Evolutionary conservation across 2,888 invertebrate species (phyloP), one percentile per base, ranked within the genome.

Genomic region (Agrotis segetum): DNA sequence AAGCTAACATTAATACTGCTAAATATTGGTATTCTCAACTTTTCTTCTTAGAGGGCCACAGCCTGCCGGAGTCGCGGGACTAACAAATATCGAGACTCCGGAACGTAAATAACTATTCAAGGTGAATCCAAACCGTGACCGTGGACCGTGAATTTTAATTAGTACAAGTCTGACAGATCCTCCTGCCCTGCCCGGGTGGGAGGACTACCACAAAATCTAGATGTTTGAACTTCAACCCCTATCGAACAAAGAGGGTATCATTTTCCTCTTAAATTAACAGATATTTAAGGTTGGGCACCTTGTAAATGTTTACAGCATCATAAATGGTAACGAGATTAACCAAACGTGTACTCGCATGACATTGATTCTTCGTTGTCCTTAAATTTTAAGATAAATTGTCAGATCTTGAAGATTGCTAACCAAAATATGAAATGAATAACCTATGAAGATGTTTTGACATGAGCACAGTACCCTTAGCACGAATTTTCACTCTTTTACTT

Each of bases 21-120:
- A n/a, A 34, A 6, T 40, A 60, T 17, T 64, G 46, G 24, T 60
- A 52, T 61, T 56, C 16, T n/a, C n/a, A n/a, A n/a, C n/a, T 24
- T 24, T 24, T 24, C 24, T 24, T 2, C 2, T 24, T 2, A 24
- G 24, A 24, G 24, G 24, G 24, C 24, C 24, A 24, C 24, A 24
- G 24, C 24, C 24, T 24, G 24, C 24, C 24, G 24, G 24, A 2
- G 24, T 24, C 24, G 24, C 24, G 24, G 24, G 24, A 24, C 24
- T 24, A 24, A 24, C 24, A 2, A 24, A 24, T 24, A 24, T 24
- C 24, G 24, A 1, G 24, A 24, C 24, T 24, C 24, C 2, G 24
- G 24, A 24, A 24, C 24, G 24, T 24, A 24, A 24, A 24, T 1
- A 2, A 2, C 24, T 24, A 24, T 24, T 24, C 24, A 24, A 24